These are phyloP conservation scores for Drosophila villosipedis DNA, from an alignment of 2,888 invertebrate genomes.

Conservation along the genomic window DNA sequence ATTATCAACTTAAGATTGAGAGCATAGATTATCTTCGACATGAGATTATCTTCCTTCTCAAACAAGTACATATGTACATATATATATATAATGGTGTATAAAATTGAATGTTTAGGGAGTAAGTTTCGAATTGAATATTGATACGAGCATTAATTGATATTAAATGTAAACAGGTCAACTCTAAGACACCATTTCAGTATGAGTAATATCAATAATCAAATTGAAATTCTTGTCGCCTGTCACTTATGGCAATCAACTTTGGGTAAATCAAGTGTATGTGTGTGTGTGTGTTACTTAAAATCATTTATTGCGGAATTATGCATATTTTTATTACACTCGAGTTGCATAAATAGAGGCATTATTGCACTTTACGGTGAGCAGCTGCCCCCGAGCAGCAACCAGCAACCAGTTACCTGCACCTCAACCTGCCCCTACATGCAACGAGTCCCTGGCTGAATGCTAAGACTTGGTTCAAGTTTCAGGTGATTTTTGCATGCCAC, in stretches of 20 bases:
- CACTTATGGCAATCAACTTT: constrained; percentile 39
- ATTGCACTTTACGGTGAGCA: constrained; percentile 80
- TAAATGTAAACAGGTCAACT: background rate
- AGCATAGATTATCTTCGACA: background rate
- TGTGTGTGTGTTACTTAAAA: constrained; percentile 70
- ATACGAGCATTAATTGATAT: background rate
- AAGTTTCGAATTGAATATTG: background rate
- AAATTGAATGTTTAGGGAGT: too few species aligned
- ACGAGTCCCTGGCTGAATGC: constrained; percentile 23
- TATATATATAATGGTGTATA: background rate
- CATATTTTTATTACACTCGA: constrained; percentile 79
- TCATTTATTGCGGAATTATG: constrained; percentile 80
- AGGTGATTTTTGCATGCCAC: constrained; percentile 68
- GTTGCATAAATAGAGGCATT: constrained; percentile 80
- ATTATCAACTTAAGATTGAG: background rate
- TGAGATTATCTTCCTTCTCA: background rate
- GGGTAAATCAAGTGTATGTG: constrained; percentile 37
- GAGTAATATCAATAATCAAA: constrained; percentile 30
- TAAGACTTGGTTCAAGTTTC: constrained; percentile 60
- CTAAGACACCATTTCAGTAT: background rate
- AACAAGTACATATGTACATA: background rate
- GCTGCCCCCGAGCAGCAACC: constrained; percentile 60
- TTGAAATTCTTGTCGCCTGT: constrained; percentile 66
- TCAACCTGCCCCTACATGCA: background rate
- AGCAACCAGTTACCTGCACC: background rate